Conservation (phyloP, 2,797 vertebrate genomes). For the Octomys mimax region DNA sequence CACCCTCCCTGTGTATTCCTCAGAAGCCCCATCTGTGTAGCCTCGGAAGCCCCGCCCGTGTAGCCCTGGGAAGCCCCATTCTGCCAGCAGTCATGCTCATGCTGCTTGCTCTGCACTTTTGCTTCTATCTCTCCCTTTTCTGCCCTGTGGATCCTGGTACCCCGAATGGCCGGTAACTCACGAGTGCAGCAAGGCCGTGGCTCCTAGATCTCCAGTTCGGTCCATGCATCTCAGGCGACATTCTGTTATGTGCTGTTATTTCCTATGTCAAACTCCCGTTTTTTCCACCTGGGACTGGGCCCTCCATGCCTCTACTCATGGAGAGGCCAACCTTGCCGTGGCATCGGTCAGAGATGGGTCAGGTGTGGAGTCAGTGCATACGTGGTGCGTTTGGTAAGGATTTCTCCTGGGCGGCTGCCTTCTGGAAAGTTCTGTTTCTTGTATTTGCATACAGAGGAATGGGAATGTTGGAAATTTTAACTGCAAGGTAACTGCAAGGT, state of each 20-base stretch:
- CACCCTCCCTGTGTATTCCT: rapidly evolving
- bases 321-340: rapidly evolving
- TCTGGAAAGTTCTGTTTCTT: background rate
- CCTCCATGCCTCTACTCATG: background rate
- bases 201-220: background rate
- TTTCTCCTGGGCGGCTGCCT: background rate
- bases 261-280: background rate
- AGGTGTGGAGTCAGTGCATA: background rate
- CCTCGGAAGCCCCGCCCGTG: rapidly evolving
- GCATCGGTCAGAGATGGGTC: background rate
- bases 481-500: background rate
- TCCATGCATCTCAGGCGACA: background rate
- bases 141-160: background rate
- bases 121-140: background rate
- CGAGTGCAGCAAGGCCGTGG: background rate
- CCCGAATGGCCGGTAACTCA: background rate
- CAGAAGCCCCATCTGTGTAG: rapidly evolving
- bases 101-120: no score
- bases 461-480: background rate
- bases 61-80: background rate
- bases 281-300: no score
- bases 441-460: background rate
- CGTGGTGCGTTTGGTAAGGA: background rate
- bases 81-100: rapidly evolving
- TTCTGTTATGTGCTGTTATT: background rate